Evolutionary conservation across 2,113 vertebrate species (phyloP).

Genomic region (Gnathonemus echidnorhynchus): DNA sequence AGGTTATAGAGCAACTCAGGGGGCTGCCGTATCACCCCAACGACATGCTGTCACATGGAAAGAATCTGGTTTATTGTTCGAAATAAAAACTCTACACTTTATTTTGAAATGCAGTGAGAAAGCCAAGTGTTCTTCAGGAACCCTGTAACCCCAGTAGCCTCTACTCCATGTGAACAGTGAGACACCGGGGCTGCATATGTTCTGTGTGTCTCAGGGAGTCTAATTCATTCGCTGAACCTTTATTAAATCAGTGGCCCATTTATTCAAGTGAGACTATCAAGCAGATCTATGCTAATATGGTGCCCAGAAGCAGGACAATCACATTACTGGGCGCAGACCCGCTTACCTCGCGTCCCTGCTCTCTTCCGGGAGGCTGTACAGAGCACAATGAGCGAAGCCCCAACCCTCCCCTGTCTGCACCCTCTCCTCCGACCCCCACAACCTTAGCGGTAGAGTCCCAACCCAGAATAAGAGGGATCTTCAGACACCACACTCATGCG

Average conservation of each 20-base stretch:
- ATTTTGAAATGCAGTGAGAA: not conserved
- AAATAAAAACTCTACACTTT: not conserved
- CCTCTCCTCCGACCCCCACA: not conserved
- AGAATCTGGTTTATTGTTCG: not conserved
- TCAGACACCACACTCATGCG: not conserved
- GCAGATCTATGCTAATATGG: constrained; percentile 61
- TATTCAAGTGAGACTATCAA: constrained; percentile 55
- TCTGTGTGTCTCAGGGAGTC: constrained; percentile 36
- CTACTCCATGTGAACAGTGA: not conserved
- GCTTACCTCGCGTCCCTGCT: constrained; percentile 33
- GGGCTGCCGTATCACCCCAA: not conserved
- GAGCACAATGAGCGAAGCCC: constrained; percentile 37
- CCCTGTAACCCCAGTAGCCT: not conserved
- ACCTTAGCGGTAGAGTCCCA: not conserved
- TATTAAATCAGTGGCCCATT: constrained; percentile 55
- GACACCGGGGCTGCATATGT: constrained; percentile 39
- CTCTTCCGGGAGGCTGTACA: constrained; percentile 23
- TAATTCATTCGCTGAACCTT: constrained; percentile 44
- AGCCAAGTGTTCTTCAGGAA: not conserved
- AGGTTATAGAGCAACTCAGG: not conserved
- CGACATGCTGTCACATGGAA: not conserved
- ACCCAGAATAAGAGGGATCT: not conserved
- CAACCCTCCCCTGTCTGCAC: constrained; percentile 10
- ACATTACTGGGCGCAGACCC: constrained; percentile 59
- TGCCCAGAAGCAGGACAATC: constrained; percentile 57